Conservation (phyloP, 2,113 vertebrate genomes). For the Eleginops maclovinus region DNA sequence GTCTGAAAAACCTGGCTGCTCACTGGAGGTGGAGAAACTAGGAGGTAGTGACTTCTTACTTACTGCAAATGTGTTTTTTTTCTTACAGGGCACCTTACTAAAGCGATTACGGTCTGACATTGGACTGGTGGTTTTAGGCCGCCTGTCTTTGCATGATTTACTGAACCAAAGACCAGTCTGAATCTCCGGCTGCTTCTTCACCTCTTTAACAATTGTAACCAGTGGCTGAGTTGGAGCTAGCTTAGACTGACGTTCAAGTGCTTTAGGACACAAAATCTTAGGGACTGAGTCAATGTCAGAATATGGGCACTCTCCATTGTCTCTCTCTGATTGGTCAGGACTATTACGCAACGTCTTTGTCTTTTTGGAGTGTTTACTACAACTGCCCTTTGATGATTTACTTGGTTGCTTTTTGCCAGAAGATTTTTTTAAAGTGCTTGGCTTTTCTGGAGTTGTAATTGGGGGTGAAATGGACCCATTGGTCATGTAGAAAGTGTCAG, state of each 20-base stretch:
- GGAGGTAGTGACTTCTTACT: slow-evolving; percentile 58
- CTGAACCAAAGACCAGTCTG: slow-evolving; percentile 84
- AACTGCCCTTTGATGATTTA: slow-evolving; percentile 52
- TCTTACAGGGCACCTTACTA: slow-evolving; percentile 76
- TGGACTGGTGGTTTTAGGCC: slow-evolving; percentile 76
- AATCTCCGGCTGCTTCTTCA: slow-evolving; percentile 75
- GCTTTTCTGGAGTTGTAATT: slow-evolving; percentile 51
- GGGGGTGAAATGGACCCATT: slow-evolving; percentile 64
- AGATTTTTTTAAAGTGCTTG: slow-evolving; percentile 74
- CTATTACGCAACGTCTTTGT: slow-evolving; percentile 31
- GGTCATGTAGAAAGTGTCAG: slow-evolving; percentile 52
- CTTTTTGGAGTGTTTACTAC: slow-evolving; percentile 68
- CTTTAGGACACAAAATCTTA: slow-evolving; percentile 84
- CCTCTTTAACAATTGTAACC: slow-evolving; percentile 66
- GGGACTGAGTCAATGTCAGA: slow-evolving; percentile 84
- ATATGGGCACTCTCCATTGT: slow-evolving; percentile 78
- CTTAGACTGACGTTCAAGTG: slow-evolving; percentile 71
- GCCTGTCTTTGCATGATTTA: slow-evolving; percentile 80
- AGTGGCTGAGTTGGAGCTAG: slow-evolving; percentile 36
- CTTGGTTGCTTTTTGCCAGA: slow-evolving; percentile 73
- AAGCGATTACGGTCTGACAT: slow-evolving; percentile 75
- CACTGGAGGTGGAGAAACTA: slow-evolving; percentile 21
- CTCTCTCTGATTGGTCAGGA: slow-evolving; percentile 47
- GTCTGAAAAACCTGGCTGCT: slow-evolving; percentile 38
- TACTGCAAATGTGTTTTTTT: slow-evolving; percentile 66